phyloP scores from a whole-genome alignment of 2,888 invertebrate species.

The Yponomeuta sedellus region DNA sequence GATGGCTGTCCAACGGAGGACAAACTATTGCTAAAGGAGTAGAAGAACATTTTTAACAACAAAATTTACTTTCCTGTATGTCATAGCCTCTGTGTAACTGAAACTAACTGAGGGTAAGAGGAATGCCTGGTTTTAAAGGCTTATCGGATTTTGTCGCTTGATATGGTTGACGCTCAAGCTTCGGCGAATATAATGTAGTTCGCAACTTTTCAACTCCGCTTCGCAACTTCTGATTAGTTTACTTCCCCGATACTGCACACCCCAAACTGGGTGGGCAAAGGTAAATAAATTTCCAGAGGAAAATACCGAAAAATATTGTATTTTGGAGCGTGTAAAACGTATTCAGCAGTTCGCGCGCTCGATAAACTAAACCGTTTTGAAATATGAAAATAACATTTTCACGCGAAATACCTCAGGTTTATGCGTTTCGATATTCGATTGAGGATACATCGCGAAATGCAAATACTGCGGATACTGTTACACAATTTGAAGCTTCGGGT shows the following conservation, averaged over 20 bases:
- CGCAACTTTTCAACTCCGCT: not conserved
- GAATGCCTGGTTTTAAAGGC: not conserved
- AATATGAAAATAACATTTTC: conserved; percentile 6
- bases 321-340: not conserved
- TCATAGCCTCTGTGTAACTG: too few species aligned
- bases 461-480: too few species aligned
- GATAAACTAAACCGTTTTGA: conserved; percentile 6
- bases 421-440: not conserved
- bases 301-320: not conserved
- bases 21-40: too few species aligned
- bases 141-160: not conserved
- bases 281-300: not conserved
- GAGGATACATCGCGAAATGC: not conserved
- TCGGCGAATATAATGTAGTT: not conserved
- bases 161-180: not conserved
- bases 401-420: conserved; percentile 4
- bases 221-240: not conserved
- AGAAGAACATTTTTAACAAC: too few species aligned
- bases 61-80: too few species aligned
- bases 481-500: too few species aligned
- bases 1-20: too few species aligned
- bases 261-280: not conserved
- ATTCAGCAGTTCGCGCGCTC: not conserved
- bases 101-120: too few species aligned
- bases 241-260: not conserved